phyloP scores from a whole-genome alignment of 2,113 vertebrate genomes.

The Atherinomorus stipes region DNA sequence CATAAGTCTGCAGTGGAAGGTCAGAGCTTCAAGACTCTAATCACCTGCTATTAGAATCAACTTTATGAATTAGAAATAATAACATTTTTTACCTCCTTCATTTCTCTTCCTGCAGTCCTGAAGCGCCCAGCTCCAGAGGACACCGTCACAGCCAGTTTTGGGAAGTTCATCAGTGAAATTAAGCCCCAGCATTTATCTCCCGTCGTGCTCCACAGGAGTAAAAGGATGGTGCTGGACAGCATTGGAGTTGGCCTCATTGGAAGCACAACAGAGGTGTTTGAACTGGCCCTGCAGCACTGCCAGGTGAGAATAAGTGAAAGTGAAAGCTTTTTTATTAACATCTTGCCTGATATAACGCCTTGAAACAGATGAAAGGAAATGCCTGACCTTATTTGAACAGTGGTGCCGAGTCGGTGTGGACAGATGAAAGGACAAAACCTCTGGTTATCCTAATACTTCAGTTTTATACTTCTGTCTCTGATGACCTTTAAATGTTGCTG shows the following conservation, averaged over 20 bases:
- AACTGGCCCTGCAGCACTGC: slow-evolving; percentile 86
- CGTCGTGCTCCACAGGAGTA: slow-evolving; percentile 83
- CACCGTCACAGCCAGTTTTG: slow-evolving; percentile 87
- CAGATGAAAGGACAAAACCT: slow-evolving; percentile 10
- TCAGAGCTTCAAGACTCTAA: slow-evolving; percentile 54
- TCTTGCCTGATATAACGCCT: not conserved
- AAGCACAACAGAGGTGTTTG: slow-evolving; percentile 86
- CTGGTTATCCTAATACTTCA: not conserved
- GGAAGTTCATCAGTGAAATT: slow-evolving; percentile 84
- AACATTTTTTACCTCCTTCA: not conserved
- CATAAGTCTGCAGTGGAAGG: slow-evolving; percentile 84
- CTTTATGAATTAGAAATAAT: not conserved
- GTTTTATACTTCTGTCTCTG: not conserved
- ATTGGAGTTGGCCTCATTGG: slow-evolving; percentile 90
- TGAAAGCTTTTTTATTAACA: not conserved
- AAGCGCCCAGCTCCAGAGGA: slow-evolving; percentile 76
- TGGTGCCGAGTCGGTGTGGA: not conserved
- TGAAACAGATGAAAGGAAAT: slow-evolving; percentile 18
- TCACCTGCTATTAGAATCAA: not conserved
- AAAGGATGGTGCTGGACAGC: slow-evolving; percentile 92
- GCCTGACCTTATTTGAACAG: slow-evolving; percentile 14
- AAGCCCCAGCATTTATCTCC: slow-evolving; percentile 82
- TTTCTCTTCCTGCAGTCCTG: slow-evolving; percentile 65
- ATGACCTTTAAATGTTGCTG: slow-evolving; percentile 18
- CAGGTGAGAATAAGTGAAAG: slow-evolving; percentile 78